phyloP scores from a whole-genome alignment of 1,140 invertebrate genomes.

The Bombus turneri region DNA sequence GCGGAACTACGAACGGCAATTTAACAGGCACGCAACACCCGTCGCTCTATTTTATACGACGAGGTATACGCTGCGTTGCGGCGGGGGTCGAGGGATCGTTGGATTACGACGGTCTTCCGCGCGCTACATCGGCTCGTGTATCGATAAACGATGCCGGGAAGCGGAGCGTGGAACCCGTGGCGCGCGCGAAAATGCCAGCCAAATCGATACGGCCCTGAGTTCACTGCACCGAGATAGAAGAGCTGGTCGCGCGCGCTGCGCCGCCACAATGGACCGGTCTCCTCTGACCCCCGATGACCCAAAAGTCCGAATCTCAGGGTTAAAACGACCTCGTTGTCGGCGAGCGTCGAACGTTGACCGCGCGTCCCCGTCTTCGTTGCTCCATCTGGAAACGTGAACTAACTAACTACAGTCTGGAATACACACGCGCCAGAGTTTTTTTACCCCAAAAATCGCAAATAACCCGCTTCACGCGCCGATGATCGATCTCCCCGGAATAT shows the following conservation, averaged over 20 bases:
- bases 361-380: neutral
- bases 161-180: neutral
- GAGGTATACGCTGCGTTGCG: neutral
- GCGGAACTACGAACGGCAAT: neutral
- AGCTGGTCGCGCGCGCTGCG: conserved; percentile 13
- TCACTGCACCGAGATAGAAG: conserved; percentile 64
- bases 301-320: conserved; percentile 61
- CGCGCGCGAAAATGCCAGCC: conserved; percentile 26
- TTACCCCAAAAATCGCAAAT: no score
- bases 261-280: conserved; percentile 56
- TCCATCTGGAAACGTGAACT: neutral
- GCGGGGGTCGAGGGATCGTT: neutral
- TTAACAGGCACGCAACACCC: conserved; percentile 14
- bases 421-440: no score
- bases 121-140: neutral
- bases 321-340: conserved; percentile 55
- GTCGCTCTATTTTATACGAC: neutral
- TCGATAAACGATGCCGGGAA: conserved; percentile 39
- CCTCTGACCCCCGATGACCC: conserved; percentile 61
- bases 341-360: neutral
- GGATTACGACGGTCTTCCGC: neutral
- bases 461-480: no score
- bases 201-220: conserved; percentile 60
- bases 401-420: neutral
- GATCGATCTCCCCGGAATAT: no score